Evolutionary conservation across 2,113 vertebrate species (phyloP).

Genomic region (Neoarius graeffei): DNA sequence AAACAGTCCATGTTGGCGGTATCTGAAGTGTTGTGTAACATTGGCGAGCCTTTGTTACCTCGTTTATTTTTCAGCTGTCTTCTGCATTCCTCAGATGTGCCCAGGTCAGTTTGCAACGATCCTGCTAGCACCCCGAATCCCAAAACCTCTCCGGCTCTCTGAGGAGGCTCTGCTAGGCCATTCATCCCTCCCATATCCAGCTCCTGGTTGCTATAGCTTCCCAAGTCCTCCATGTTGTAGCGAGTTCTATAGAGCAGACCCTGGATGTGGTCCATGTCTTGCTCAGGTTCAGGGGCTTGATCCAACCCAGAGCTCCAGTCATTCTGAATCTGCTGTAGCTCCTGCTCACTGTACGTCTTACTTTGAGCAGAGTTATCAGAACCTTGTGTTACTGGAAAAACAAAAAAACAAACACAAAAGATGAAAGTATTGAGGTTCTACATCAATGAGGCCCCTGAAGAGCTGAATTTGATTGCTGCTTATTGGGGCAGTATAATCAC

Average conservation of each 20-base stretch:
- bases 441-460: neutral
- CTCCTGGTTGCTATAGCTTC: slow-evolving; percentile 58
- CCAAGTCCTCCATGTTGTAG: slow-evolving; percentile 64
- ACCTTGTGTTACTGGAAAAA: slow-evolving; percentile 51
- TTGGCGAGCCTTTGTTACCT: slow-evolving; percentile 7
- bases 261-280: slow-evolving; percentile 51
- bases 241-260: slow-evolving; percentile 62
- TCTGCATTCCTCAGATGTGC: slow-evolving; percentile 49
- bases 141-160: slow-evolving; percentile 56
- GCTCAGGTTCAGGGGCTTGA: slow-evolving; percentile 58
- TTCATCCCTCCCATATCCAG: slow-evolving; percentile 64
- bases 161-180: slow-evolving; percentile 59
- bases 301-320: slow-evolving; percentile 64
- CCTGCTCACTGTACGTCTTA: slow-evolving; percentile 63
- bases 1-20: slow-evolving; percentile 68
- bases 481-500: too few species aligned
- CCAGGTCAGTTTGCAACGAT: slow-evolving; percentile 58
- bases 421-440: neutral
- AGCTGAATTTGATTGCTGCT: neutral
- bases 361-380: slow-evolving; percentile 60
- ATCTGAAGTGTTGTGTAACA: slow-evolving; percentile 52
- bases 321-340: slow-evolving; percentile 62
- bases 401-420: neutral
- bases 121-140: slow-evolving; percentile 54
- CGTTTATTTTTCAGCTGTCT: slow-evolving; percentile 54